phyloP scores from a whole-genome alignment of 2,888 invertebrate genomes.

The Stictocephala bisonia region DNA sequence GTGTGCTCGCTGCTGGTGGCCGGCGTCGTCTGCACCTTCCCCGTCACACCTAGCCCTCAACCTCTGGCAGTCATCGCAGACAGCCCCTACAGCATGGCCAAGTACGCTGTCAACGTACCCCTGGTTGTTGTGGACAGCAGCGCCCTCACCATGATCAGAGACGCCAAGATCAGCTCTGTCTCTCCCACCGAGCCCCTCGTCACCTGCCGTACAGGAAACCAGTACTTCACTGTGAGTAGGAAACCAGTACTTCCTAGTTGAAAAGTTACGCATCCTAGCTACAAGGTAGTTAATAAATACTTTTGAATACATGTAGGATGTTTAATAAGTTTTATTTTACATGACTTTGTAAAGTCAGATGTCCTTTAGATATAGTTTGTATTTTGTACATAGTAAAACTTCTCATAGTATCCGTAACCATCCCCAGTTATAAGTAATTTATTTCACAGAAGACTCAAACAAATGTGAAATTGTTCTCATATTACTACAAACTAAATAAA shows the following conservation, averaged over 20 bases:
- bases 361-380: no score
- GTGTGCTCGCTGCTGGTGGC: neutral
- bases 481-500: no score
- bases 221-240: slow-evolving; percentile 48
- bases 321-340: no score
- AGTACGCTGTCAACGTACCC: slow-evolving; percentile 52
- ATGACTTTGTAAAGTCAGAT: no score
- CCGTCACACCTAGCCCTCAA: slow-evolving; percentile 8
- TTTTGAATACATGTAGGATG: no score
- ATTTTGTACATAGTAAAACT: no score
- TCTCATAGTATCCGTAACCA: no score
- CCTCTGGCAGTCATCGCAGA: slow-evolving; percentile 57
- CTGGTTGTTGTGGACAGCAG: slow-evolving; percentile 53
- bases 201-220: slow-evolving; percentile 62
- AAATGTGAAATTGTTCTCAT: no score
- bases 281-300: no score
- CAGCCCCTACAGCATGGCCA: slow-evolving; percentile 52
- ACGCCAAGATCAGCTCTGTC: slow-evolving; percentile 63
- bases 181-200: slow-evolving; percentile 64
- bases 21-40: neutral
- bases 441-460: no score
- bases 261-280: no score
- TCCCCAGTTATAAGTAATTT: no score
- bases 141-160: slow-evolving; percentile 60
- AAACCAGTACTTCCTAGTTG: neutral